A percentile compares a stretch with the other conserved stretches of the same genome.
These are phyloP conservation scores for Potamarius usumacintae DNA, from an alignment of 2,113 vertebrate genomes.

Conservation along the genomic window DNA sequence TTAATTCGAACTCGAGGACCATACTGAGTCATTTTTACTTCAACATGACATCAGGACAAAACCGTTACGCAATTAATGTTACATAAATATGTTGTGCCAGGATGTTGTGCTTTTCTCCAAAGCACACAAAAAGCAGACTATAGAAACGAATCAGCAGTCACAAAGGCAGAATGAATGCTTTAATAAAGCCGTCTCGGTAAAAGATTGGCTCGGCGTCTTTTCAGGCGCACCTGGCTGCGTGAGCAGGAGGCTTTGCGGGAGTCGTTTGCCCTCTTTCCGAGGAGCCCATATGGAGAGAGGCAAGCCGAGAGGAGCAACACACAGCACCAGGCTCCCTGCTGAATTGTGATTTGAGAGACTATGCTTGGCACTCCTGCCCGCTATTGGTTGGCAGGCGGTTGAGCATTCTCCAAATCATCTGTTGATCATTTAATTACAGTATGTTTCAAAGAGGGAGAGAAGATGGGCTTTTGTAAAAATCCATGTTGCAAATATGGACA, in stretches of 20 bases:
- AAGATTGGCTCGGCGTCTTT: slow-evolving; percentile 22
- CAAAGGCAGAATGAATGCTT: background rate
- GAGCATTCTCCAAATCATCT: slow-evolving; percentile 62
- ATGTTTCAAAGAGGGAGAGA: slow-evolving; percentile 53
- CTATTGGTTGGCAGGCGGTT: slow-evolving; percentile 59
- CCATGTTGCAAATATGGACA: background rate
- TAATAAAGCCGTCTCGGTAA: slow-evolving; percentile 36
- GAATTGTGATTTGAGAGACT: slow-evolving; percentile 59
- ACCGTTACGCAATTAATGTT: background rate
- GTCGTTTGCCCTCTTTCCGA: slow-evolving; percentile 47
- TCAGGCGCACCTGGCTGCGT: slow-evolving; percentile 28
- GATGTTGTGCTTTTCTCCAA: background rate
- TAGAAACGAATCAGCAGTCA: slow-evolving; percentile 16
- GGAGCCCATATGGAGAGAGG: slow-evolving; percentile 52
- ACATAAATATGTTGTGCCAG: background rate
- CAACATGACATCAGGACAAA: background rate
- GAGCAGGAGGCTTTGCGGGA: slow-evolving; percentile 30
- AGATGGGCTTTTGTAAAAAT: slow-evolving; percentile 9
- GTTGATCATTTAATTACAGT: slow-evolving; percentile 68
- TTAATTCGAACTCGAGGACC: background rate
- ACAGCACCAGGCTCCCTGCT: slow-evolving; percentile 46
- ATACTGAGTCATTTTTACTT: background rate
- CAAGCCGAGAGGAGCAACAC: slow-evolving; percentile 48
- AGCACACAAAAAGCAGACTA: slow-evolving; percentile 1
- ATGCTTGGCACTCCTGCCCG: slow-evolving; percentile 56